Evolutionary conservation across 1,140 invertebrate species (phyloP), one percentile per base, ranked within the genome.

Genomic region (Pseudomyrmex concolor): DNA sequence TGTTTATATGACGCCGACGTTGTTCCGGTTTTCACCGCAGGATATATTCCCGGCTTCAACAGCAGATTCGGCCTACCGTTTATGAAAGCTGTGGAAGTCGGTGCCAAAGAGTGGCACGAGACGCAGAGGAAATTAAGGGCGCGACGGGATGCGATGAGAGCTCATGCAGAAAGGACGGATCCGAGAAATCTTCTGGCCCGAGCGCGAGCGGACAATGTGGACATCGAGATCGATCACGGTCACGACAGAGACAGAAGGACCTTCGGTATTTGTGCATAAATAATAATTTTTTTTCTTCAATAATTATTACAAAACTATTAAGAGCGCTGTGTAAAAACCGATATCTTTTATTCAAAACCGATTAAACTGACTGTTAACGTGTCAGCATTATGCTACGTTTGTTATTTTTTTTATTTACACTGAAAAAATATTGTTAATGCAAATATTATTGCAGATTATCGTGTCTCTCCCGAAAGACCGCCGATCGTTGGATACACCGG

Each of bases 401-500:
- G 0, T 34, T 34, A 34, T 34, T 34, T 34, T 34, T 34, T 34
- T 34, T 34, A 34, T 34, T 34, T 34, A 5, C 7, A 7, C 5
- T 7, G 5, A 34, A 34, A 0, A 34, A 34, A 34, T 34, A 34
- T 34, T 34, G 5, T 34, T 34, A 34, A 34, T 34, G 34, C 34
- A 34, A 34, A 34, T 34, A 34, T 84, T 71, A 59, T 86, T 84
- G 73, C 92, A 96, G 96, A 96, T 85, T 95, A 95, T 90, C 94
- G 95, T 91, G 95, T 96, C 86, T 96, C 96, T 10, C 95, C 96
- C 0, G 96, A 96, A 89, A 95, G 94, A 86, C 96, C 96, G 22
- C 96, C 96, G 34, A 96, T 96, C 78, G 95, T 96, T 1, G 96
- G 96, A 1, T 97, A 97, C 89, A 97, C 96, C 0, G 96, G 96